A percentile compares a stretch with the other conserved stretches of the same genome.
These are phyloP conservation scores for Aphidius ervi DNA, from an alignment of 1,140 invertebrate genomes.

Conservation along the genomic window DNA sequence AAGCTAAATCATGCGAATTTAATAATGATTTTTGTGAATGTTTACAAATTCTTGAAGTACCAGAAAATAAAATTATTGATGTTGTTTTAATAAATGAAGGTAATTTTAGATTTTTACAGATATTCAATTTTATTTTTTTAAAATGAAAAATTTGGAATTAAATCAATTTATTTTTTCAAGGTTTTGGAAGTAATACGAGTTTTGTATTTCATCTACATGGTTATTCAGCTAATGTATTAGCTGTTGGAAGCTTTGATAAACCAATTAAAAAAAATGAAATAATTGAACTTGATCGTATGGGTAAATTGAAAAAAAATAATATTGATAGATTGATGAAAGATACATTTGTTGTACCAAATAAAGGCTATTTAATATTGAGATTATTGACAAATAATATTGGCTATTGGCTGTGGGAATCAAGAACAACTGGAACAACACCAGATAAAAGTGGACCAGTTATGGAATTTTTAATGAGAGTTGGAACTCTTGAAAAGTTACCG, in stretches of 20 bases:
- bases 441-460: constrained; percentile 19
- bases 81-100: constrained; percentile 37
- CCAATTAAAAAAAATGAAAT: constrained; percentile 32
- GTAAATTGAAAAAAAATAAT: constrained; percentile 46
- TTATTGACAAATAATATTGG: constrained; percentile 37
- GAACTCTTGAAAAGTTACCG: constrained; percentile 24
- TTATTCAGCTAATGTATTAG: constrained; percentile 31
- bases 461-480: constrained; percentile 27
- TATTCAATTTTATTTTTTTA: not conserved
- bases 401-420: constrained; percentile 38
- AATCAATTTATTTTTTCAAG: constrained; percentile 18
- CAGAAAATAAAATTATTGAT: constrained; percentile 27
- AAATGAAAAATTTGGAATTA: not conserved
- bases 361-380: constrained; percentile 35
- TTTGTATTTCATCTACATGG: constrained; percentile 36
- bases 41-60: constrained; percentile 31
- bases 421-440: constrained; percentile 28
- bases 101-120: constrained; percentile 9
- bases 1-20: constrained; percentile 26
- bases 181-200: constrained; percentile 32
- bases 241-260: constrained; percentile 23
- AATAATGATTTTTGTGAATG: constrained; percentile 37
- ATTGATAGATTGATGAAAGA: constrained; percentile 33
- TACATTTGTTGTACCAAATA: constrained; percentile 38
- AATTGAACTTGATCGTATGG: constrained; percentile 37